A percentile compares a stretch with the other conserved stretches of the same genome.
phyloP scores from a whole-genome alignment of 1,140 invertebrate genomes.

The Leptopilina clavipes region DNA sequence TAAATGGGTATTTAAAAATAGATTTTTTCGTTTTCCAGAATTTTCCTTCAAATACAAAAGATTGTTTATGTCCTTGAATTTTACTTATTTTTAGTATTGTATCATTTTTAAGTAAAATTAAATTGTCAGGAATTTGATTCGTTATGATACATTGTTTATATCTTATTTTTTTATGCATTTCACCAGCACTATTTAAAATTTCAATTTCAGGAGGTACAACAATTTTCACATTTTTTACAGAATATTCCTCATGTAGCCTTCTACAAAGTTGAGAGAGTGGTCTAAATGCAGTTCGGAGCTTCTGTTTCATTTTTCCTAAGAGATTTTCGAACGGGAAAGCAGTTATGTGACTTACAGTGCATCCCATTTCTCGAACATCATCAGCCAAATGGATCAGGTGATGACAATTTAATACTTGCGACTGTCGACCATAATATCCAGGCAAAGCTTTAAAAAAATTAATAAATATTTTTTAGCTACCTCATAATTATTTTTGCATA shows the following conservation, averaged over 20 bases:
- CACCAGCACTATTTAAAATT: not conserved
- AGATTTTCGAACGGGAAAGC: slow-evolving; percentile 37
- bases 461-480: not conserved
- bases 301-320: slow-evolving; percentile 32
- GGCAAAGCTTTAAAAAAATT: not conserved
- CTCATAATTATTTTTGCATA: no score
- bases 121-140: not conserved
- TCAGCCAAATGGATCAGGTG: slow-evolving; percentile 33
- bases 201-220: not conserved
- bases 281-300: not conserved
- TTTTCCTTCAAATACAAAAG: no score
- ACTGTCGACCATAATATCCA: slow-evolving; percentile 22
- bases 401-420: slow-evolving; percentile 26
- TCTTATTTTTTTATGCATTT: not conserved
- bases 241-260: slow-evolving; percentile 4
- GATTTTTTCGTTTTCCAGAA: no score
- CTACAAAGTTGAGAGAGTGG: slow-evolving; percentile 1
- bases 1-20: no score
- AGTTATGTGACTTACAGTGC: not conserved
- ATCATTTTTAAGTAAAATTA: not conserved
- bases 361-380: slow-evolving; percentile 21
- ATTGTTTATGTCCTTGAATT: no score
- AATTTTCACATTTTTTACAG: not conserved
- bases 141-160: not conserved
- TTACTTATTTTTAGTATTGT: no score